Evolutionary conservation across 2,888 invertebrate species (phyloP).

Genomic region (Macropis europaea): DNA sequence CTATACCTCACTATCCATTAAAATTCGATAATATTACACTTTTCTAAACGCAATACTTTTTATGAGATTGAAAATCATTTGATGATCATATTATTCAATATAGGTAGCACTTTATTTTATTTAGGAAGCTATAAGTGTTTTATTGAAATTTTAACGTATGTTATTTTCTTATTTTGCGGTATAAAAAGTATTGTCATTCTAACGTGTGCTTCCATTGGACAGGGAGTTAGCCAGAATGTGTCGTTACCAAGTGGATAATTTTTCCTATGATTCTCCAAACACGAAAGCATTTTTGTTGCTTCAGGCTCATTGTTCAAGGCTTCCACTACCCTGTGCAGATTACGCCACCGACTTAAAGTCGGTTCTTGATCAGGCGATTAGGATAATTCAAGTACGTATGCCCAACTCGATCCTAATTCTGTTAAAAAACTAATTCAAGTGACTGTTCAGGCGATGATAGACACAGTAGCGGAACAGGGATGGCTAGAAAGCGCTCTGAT

Average conservation of each 20-base stretch:
- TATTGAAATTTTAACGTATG: background rate
- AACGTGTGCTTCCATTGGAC: conserved; percentile 61
- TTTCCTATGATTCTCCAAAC: conserved; percentile 93
- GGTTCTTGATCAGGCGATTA: conserved; percentile 96
- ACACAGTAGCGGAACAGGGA: conserved; percentile 93
- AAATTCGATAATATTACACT: too few relatives aligned
- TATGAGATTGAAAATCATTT: too few relatives aligned
- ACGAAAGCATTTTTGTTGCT: conserved; percentile 96
- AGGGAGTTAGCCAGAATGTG: conserved; percentile 91
- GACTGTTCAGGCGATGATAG: conserved; percentile 98
- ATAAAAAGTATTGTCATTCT: too few relatives aligned
- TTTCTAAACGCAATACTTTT: too few relatives aligned
- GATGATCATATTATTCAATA: too few relatives aligned
- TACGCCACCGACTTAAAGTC: conserved; percentile 98
- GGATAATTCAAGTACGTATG: conserved; percentile 90
- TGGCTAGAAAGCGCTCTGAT: conserved; percentile 92
- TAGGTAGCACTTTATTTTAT: too few relatives aligned
- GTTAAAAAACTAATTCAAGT: too few relatives aligned
- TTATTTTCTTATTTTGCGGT: too few relatives aligned
- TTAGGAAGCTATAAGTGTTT: too few relatives aligned
- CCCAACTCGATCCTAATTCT: too few relatives aligned
- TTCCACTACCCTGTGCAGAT: conserved; percentile 93
- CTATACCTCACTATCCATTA: too few relatives aligned
- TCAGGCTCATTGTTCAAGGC: conserved; percentile 95
- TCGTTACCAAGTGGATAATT: conserved; percentile 86